phyloP scores from a whole-genome alignment of 1,140 invertebrate species.

The Drosophila malerkotliana region DNA sequence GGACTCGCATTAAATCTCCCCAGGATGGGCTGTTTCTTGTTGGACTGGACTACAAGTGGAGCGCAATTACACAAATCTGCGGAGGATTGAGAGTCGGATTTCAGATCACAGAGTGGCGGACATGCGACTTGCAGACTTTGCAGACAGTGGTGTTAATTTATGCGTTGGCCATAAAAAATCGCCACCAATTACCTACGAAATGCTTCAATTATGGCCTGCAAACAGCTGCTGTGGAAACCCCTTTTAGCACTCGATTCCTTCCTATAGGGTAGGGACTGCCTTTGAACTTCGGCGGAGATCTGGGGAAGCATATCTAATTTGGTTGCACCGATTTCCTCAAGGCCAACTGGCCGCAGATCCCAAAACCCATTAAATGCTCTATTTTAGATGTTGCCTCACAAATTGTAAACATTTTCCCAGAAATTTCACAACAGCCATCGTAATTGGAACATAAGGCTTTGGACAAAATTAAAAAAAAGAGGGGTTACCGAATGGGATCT shows the following conservation, averaged over 20 bases:
- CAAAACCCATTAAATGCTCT: constrained; percentile 30
- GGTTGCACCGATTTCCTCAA: constrained; percentile 41
- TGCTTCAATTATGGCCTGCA: constrained; percentile 77
- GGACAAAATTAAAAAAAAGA: constrained; percentile 13
- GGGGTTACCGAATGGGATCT: constrained; percentile 30
- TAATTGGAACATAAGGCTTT: constrained; percentile 49
- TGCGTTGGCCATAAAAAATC: constrained; percentile 76
- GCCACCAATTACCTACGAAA: constrained; percentile 73
- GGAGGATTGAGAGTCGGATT: constrained; percentile 35
- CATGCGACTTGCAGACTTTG: not conserved
- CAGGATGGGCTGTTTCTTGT: constrained; percentile 23
- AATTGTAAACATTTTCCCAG: constrained; percentile 41
- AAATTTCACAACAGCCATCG: constrained; percentile 38
- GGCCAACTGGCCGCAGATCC: constrained; percentile 16
- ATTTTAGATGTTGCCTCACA: constrained; percentile 24
- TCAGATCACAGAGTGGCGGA: not conserved
- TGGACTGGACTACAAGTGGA: constrained; percentile 12
- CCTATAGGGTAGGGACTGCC: not conserved
- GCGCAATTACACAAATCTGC: constrained; percentile 78
- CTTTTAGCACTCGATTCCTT: constrained; percentile 65
- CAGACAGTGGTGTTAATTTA: constrained; percentile 74
- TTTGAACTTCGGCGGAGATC: constrained; percentile 39
- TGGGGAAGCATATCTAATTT: constrained; percentile 55
- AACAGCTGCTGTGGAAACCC: constrained; percentile 75
- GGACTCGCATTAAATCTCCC: constrained; percentile 53